Base-by-base conservation (phyloP, 1,140 invertebrate genomes). In the Galleria mellonella region DNA sequence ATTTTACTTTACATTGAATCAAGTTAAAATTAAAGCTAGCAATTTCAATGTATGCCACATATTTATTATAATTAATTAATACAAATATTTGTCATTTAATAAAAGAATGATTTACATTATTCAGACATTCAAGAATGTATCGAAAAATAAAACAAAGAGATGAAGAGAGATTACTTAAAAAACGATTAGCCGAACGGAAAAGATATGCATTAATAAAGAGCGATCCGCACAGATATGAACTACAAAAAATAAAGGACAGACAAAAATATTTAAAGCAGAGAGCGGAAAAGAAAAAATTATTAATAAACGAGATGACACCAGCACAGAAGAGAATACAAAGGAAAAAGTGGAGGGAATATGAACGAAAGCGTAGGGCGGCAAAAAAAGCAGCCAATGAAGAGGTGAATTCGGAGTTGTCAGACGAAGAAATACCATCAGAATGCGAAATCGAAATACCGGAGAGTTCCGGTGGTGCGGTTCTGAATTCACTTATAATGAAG, bases 191-290 rank as follows among this genome's bases (percentile, higher is more conserved):
- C 13, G 33, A 35, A 35, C 13, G 33, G 10, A 10, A 35, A 35
- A 14, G 33, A 35, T 35, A 35, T 35, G 33, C 33, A 3, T 8
- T 14, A 9, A 35, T 35, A 8, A 35, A 35, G 15, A 15, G 9
- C 13, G 33, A 35, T 9, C 33, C 33, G 3, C 33, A 35, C 8
- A 35, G 15, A n/a, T 35, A 35, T 8, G 13, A 35, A 8, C 13
- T 35, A 15, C 33, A 35, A n/a, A 35, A 12, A 35, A 35, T 35
- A 35, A 35, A 35, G 14, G 33, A n/a, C 2, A 31, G 30, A 31
- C 9, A 31, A 9, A 31, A 31, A 10, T 9, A 31, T 9, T 31
- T 31, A 31, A 31, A 31, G 8, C 30, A n/a, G 9, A 31, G 9
- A 31, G 10, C 9, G 17, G 17, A 23, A 23, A 23, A 23, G 17